Evolutionary conservation across 2,113 vertebrate genomes (phyloP).

Genomic region (Sakesphorus luctuosus): DNA sequence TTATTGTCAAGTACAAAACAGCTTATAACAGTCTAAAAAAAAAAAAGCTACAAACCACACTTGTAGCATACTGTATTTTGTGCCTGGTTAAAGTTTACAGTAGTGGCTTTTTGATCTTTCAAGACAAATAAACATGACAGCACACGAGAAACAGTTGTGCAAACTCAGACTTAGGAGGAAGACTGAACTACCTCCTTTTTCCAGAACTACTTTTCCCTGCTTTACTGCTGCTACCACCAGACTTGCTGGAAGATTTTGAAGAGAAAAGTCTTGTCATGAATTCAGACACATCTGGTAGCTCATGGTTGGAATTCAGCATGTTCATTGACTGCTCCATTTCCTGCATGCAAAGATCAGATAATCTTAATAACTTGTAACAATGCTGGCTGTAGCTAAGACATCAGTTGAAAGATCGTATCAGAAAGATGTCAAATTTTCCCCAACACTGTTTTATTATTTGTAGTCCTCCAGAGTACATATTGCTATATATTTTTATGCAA

Average conservation of each 20-base stretch:
- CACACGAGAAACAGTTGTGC: conserved; percentile 63
- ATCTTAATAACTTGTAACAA: neutral
- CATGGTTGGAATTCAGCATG: conserved; percentile 98
- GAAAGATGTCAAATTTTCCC: neutral
- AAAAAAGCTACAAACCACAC: conserved; percentile 71
- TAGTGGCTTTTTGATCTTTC: conserved; percentile 71
- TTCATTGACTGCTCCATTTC: conserved; percentile 99
- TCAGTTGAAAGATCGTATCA: neutral
- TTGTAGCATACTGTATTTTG: conserved; percentile 55
- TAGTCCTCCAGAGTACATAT: neutral
- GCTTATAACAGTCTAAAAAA: conserved; percentile 68
- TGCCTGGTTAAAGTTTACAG: conserved; percentile 68
- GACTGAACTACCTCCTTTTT: conserved; percentile 93
- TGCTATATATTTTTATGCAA: conserved; percentile 9
- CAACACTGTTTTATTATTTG: neutral
- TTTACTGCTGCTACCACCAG: conserved; percentile 87
- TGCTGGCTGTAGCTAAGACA: neutral
- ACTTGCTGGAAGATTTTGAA: conserved; percentile 94
- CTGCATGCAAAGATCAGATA: conserved; percentile 71
- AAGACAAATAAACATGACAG: conserved; percentile 49
- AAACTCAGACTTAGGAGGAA: conserved; percentile 35
- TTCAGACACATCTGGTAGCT: conserved; percentile 97
- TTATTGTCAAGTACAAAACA: conserved; percentile 74
- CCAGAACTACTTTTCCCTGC: conserved; percentile 85
- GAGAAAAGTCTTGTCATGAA: conserved; percentile 99